A percentile compares a stretch with the other conserved stretches of the same genome.
Conservation (phyloP, 2,888 invertebrate species). For the Polymixis lichenea region DNA sequence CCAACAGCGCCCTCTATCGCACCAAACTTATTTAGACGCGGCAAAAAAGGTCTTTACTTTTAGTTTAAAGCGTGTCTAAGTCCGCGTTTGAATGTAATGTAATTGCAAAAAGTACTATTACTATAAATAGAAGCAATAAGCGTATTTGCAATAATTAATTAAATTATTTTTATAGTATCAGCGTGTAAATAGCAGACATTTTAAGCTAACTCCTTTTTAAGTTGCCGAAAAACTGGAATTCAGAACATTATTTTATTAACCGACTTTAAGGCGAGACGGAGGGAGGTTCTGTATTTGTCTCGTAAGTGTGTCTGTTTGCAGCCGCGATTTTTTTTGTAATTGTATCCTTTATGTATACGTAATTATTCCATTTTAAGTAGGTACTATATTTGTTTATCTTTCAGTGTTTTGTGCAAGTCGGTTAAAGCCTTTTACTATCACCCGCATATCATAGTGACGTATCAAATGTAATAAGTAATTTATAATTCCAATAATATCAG, state of each 20-base stretch:
- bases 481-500: background rate
- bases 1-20: background rate
- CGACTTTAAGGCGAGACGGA: background rate
- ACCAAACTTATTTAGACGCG: no score
- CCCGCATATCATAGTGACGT: conserved; percentile 8
- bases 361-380: background rate
- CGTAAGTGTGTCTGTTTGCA: no score
- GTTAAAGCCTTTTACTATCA: conserved; percentile 21
- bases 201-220: no score
- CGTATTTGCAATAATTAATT: no score
- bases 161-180: background rate
- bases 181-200: no score
- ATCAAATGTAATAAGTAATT: conserved; percentile 13
- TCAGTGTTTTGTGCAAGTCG: conserved; percentile 1
- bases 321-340: no score
- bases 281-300: background rate
- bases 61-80: no score
- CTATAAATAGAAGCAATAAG: no score
- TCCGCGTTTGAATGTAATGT: no score
- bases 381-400: conserved; percentile 6
- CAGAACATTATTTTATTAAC: background rate
- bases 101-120: no score
- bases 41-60: no score
- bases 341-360: no score
- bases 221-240: background rate